phyloP scores from a whole-genome alignment of 2,797 vertebrate species.

The Mormyrops attenuatus region DNA sequence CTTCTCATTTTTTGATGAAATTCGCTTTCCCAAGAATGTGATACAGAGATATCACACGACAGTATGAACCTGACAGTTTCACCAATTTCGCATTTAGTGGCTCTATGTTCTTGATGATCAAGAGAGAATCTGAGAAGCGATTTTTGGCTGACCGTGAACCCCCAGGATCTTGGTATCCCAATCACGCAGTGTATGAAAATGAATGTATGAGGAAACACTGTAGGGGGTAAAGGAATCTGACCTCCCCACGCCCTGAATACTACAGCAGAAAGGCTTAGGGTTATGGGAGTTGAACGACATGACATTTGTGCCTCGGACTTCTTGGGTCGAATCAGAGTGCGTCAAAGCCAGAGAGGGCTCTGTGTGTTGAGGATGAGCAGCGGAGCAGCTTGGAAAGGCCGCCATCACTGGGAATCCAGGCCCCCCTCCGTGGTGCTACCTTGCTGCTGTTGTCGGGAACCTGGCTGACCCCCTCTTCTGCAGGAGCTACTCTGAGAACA shows the following conservation, averaged over 20 bases:
- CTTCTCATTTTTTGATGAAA: neutral
- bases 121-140: neutral
- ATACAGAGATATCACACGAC: neutral
- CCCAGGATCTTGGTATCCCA: neutral
- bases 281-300: neutral
- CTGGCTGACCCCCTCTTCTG: neutral
- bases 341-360: neutral
- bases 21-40: neutral
- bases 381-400: neutral
- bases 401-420: neutral
- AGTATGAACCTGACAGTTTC: neutral
- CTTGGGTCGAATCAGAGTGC: neutral
- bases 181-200: neutral
- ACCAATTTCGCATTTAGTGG: neutral
- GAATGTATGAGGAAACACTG: neutral
- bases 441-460: neutral
- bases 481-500: constrained; percentile 67
- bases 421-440: neutral
- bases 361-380: neutral
- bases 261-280: neutral
- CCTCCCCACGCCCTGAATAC: neutral
- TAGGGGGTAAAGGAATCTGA: neutral
- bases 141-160: neutral
- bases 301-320: neutral
- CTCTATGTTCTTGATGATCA: neutral